Evolutionary conservation across 2,888 invertebrate species (phyloP).

Genomic region (Ashinkailepas kermadecensis): DNA sequence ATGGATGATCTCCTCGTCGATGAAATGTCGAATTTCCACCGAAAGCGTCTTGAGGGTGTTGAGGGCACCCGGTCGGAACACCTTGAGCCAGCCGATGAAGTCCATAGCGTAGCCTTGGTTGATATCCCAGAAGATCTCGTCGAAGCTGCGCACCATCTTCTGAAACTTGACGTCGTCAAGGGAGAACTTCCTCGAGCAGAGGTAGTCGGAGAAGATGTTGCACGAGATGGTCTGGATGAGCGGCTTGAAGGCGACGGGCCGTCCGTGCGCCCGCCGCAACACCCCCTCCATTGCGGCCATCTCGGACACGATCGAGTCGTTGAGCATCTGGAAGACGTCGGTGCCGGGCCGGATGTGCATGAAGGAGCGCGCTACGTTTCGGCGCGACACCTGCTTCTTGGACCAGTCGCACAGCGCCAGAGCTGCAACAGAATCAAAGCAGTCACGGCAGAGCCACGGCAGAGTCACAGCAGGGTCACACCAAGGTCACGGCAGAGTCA

Average conservation of each 20-base stretch:
- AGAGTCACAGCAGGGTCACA: too few species aligned
- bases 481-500: too few species aligned
- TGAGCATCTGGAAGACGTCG: constrained; percentile 21
- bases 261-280: constrained; percentile 37
- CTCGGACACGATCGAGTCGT: constrained; percentile 31
- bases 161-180: constrained; percentile 57
- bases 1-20: constrained; percentile 57
- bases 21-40: constrained; percentile 61
- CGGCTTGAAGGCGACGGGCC: constrained; percentile 56
- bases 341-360: constrained; percentile 24
- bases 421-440: constrained; percentile 36
- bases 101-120: constrained; percentile 82
- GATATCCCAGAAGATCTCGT: constrained; percentile 84
- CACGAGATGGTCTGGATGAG: constrained; percentile 59
- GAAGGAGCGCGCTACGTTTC: constrained; percentile 35
- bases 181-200: constrained; percentile 64
- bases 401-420: constrained; percentile 42
- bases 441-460: too few species aligned
- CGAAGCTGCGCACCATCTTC: constrained; percentile 62
- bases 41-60: constrained; percentile 61
- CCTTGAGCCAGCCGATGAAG: constrained; percentile 71
- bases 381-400: constrained; percentile 38
- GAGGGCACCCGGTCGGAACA: constrained; percentile 62
- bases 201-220: constrained; percentile 77
- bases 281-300: constrained; percentile 24